Percentiles rank a stretch among this genome's conserved stretches.
phyloP scores from a whole-genome alignment of 1,140 invertebrate genomes.

The Dinoponera quadriceps region DNA sequence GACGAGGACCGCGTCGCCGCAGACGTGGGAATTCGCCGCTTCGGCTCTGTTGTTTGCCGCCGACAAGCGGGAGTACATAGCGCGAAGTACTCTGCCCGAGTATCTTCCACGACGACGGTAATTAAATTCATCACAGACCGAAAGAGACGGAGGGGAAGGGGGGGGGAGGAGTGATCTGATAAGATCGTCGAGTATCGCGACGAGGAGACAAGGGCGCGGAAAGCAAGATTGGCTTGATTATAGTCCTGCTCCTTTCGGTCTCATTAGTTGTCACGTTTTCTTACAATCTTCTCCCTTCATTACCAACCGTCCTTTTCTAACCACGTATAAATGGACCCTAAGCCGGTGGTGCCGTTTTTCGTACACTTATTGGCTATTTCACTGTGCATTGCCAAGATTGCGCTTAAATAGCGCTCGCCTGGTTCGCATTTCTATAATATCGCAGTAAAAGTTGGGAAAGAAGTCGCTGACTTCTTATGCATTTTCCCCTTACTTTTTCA shows the following conservation, averaged over 20 bases:
- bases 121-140: constrained; percentile 32
- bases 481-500: no score
- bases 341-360: no score
- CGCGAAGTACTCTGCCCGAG: constrained; percentile 12
- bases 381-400: no score
- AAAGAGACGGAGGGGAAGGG: no score
- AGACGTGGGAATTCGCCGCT: constrained; percentile 52
- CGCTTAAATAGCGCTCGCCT: no score
- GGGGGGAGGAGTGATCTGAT: constrained; percentile 14
- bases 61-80: constrained; percentile 11
- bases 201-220: neutral
- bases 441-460: no score
- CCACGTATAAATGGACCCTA: neutral
- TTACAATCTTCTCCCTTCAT: neutral
- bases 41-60: constrained; percentile 29
- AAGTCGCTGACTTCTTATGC: no score
- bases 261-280: neutral
- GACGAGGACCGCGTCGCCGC: constrained; percentile 55
- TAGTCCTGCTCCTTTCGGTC: neutral
- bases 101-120: neutral
- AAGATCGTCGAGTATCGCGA: neutral
- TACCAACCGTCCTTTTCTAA: neutral
- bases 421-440: no score
- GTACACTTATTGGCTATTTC: no score
- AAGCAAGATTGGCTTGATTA: constrained; percentile 10